A percentile compares a stretch with the other conserved stretches of the same genome.
These are phyloP conservation scores for Cheilosia pagana DNA, from an alignment of 2,888 invertebrate genomes.

Conservation along the genomic window DNA sequence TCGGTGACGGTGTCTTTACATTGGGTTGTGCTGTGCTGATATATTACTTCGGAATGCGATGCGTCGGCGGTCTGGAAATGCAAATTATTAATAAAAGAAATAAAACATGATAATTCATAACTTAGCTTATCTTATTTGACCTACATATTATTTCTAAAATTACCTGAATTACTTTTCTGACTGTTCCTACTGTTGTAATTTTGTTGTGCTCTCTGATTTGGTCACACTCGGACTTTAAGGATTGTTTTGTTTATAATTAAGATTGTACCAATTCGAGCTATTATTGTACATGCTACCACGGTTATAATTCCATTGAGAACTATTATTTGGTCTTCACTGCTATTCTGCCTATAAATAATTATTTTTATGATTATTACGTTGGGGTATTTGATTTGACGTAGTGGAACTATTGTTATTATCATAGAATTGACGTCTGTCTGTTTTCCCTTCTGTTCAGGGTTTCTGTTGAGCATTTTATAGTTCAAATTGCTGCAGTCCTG, in stretches of 20 bases:
- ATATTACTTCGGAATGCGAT: too few relatives aligned
- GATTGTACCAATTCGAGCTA: not conserved
- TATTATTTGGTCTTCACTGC: slow-evolving; percentile 2
- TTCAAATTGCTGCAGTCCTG: not conserved
- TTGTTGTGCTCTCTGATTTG: slow-evolving; percentile 3
- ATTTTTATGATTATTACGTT: not conserved
- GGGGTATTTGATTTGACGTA: not conserved
- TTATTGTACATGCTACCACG: not conserved
- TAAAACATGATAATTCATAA: too few relatives aligned
- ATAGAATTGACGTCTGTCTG: not conserved
- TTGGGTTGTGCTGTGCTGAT: too few relatives aligned
- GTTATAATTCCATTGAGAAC: not conserved
- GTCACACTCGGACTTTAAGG: not conserved
- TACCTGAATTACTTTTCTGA: not conserved
- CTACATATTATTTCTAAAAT: not conserved
- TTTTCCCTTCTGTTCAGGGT: not conserved
- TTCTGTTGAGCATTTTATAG: not conserved
- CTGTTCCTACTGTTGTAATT: not conserved
- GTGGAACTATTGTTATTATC: not conserved
- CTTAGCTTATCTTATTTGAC: too few relatives aligned
- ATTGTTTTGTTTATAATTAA: not conserved
- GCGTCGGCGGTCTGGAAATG: too few relatives aligned
- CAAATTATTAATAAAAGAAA: too few relatives aligned
- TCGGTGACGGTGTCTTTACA: too few relatives aligned
- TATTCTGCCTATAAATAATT: not conserved